These are phyloP conservation scores for Chiloscyllium punctatum DNA, from an alignment of 2,797 vertebrate genomes.

Conservation along the genomic window DNA sequence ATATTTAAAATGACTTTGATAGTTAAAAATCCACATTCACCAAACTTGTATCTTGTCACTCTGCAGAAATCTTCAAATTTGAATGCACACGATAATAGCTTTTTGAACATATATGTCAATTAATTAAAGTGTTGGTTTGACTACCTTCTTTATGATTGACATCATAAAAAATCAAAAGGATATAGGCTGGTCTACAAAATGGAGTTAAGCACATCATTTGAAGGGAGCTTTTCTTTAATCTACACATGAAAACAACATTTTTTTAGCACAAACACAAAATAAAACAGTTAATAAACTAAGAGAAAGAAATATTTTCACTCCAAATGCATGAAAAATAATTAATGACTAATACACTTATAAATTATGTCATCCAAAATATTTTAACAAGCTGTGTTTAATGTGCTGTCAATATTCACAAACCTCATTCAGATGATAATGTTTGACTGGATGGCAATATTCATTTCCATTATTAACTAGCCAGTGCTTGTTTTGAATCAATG, in stretches of 20 bases:
- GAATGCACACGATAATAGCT: not conserved
- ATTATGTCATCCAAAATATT: not conserved
- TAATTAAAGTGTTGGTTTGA: not conserved
- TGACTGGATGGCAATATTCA: not conserved
- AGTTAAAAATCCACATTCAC: too few relatives aligned
- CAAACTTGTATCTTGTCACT: too few relatives aligned
- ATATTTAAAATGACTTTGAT: too few relatives aligned
- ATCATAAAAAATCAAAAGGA: not conserved
- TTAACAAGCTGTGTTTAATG: conserved; percentile 15
- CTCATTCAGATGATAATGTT: not conserved
- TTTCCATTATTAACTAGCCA: not conserved
- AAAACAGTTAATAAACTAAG: not conserved
- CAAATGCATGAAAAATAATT: not conserved
- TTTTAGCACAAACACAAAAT: not conserved
- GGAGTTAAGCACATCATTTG: not conserved
- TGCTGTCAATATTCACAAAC: not conserved
- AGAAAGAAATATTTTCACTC: not conserved
- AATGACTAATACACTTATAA: not conserved
- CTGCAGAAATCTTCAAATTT: not conserved
- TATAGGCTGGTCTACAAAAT: not conserved
- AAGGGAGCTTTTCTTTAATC: not conserved
- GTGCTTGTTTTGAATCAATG: not conserved
- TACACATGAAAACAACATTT: not conserved
- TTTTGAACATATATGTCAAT: not conserved
- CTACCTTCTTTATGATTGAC: not conserved